phyloP scores from a whole-genome alignment of 2,113 vertebrate genomes.

The Xiphias gladius region DNA sequence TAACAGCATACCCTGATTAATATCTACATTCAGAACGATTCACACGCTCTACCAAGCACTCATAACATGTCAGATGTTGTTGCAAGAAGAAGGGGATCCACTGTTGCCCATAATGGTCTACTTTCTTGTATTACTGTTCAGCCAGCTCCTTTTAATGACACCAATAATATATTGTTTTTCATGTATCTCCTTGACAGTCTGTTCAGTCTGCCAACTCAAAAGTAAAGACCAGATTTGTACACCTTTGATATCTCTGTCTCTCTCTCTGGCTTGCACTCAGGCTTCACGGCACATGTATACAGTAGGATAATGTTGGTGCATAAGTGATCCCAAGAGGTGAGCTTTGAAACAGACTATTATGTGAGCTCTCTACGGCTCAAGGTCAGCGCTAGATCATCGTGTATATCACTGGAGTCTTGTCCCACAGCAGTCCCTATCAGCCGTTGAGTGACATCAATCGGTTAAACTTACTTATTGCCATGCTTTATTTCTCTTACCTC shows the following conservation, averaged over 20 bases:
- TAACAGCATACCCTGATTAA: constrained; percentile 81
- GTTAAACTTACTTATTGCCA: constrained; percentile 73
- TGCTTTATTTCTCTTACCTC: constrained; percentile 76
- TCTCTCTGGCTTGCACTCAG: neutral
- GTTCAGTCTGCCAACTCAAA: constrained; percentile 40
- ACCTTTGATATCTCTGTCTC: neutral
- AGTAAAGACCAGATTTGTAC: constrained; percentile 10
- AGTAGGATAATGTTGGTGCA: constrained; percentile 41
- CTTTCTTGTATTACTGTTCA: constrained; percentile 71
- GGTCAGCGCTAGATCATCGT: constrained; percentile 67
- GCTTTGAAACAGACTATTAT: constrained; percentile 51
- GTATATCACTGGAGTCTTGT: constrained; percentile 47
- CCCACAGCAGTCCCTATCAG: constrained; percentile 53
- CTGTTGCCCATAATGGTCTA: constrained; percentile 48
- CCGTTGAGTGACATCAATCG: constrained; percentile 74
- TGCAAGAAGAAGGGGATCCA: constrained; percentile 64
- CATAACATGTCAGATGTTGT: constrained; percentile 38
- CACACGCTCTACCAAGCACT: constrained; percentile 67
- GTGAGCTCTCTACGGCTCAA: constrained; percentile 55
- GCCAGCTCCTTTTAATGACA: constrained; percentile 56
- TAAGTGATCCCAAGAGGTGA: constrained; percentile 62
- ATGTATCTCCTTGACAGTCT: constrained; percentile 36
- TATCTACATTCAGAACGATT: constrained; percentile 78
- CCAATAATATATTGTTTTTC: constrained; percentile 43
- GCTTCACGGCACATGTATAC: constrained; percentile 15